Evolutionary conservation across 2,113 vertebrate genomes (phyloP), one percentile per base, ranked within the genome.

Genomic region (Bujurquina vittata): DNA sequence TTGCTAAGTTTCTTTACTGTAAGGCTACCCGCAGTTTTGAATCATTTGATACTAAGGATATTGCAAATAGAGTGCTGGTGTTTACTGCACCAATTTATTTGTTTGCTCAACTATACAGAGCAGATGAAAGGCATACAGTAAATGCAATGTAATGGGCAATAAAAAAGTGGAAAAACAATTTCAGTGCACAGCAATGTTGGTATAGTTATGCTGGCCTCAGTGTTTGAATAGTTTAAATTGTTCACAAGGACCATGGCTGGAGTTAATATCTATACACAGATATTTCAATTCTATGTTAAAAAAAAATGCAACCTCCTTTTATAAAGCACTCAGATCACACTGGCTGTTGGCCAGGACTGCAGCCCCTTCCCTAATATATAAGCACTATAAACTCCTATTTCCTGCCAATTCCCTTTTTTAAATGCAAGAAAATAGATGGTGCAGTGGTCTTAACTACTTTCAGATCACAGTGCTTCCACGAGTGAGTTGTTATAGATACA

Each of bases 361-460:
- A 56, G 52, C 26, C 52, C 57, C 31, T 67, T 69, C 43, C 80
- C 76, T 60, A 57, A 87, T 83, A 85, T 79, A 80, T 63, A 81
- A 87, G 77, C 80, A 80, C 74, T 84, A 57, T 80, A 84, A 88
- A 86, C 67, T 61, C 10, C 29, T 61, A 65, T 86, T 72, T 33
- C 22, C 77, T 63, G 57, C 33, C 69, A 77, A 59, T 81, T 85
- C 72, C 40, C 80, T 52, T 65, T 77, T 72, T 75, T 73, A 88
- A 84, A 84, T 15, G 20, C 54, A 61, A 79, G 79, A 7, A 81
- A 75, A 84, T 77, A 69, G 81, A 84, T 77, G 84, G 52, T 75
- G 63, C 75, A 74, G 54, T 63, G 74, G 67, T 72, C 2, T 33
- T 46, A n/a, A 54, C 26, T 73, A 59, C 67, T 46, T 75, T 69